Conservation (phyloP, 1,140 invertebrate genomes). For the Galleria mellonella region DNA sequence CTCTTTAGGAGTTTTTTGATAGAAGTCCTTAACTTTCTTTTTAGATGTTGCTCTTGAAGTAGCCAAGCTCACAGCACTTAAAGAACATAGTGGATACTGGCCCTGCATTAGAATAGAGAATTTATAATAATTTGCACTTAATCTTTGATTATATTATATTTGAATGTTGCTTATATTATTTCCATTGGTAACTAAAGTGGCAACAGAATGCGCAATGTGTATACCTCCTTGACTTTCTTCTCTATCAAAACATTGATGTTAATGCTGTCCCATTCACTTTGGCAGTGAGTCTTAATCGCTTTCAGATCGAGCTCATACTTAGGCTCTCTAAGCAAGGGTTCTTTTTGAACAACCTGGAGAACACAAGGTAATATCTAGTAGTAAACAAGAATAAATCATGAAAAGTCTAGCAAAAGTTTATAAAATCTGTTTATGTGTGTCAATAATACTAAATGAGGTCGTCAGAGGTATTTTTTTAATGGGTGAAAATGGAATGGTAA, state of each 20-base stretch:
- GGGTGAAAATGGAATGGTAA: too few species aligned
- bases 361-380: too few species aligned
- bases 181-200: too few species aligned
- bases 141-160: too few species aligned
- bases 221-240: constrained; percentile 46
- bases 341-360: constrained; percentile 46
- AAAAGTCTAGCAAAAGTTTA: too few species aligned
- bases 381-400: too few species aligned
- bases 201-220: background rate
- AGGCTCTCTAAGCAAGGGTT: constrained; percentile 39
- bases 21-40: constrained; percentile 45
- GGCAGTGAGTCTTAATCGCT: constrained; percentile 45
- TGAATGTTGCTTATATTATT: too few species aligned
- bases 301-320: constrained; percentile 52
- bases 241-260: constrained; percentile 51
- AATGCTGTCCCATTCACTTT: constrained; percentile 48
- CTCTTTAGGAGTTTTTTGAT: constrained; percentile 51
- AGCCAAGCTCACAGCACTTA: constrained; percentile 49
- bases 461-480: too few species aligned
- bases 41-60: constrained; percentile 38
- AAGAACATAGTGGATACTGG: constrained; percentile 36
- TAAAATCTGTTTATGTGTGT: too few species aligned
- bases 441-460: too few species aligned
- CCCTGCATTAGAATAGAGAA: constrained; percentile 27
- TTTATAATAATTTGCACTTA: constrained; percentile 2